Evolutionary conservation across 2,797 vertebrate genomes (phyloP), one percentile per base, ranked within the genome.

Genomic region (Peromyscus attwateri): DNA sequence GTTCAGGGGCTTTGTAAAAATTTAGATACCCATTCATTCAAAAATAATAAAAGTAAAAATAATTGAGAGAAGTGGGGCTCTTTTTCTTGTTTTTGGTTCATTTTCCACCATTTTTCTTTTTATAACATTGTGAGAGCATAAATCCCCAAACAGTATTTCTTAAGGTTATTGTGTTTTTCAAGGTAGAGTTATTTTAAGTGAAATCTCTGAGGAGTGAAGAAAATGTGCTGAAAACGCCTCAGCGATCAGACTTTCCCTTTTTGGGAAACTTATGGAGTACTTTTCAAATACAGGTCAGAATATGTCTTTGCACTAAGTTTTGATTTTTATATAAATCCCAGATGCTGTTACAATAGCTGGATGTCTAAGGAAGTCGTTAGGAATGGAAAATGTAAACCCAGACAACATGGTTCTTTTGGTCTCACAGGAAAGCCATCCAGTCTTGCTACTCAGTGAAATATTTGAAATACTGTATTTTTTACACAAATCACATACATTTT

Each of bases 181-280:
- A 96, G 79, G 62, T 68, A 95, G 73, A 94, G n/a, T 80, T 96
- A 82, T 96, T 97, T 97, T 97, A 95, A 84, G 85, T 95, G 79
- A 91, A 95, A 79, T 92, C 88, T 96, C 92, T 77, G 73, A 96
- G 87, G 73, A 96, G 40, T 93, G 81, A 95, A 81, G 66, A 96
- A 97, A 96, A 91, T 79, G 87, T 46, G 79, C 31, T 94, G 70
- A 75, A 94, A 96, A 29, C 37, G 10, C 25, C 70, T 96, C 75
- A 27, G 13, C 16, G 46, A 60, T 77, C 90, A 92, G 55, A 94
- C 68, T 4, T 81, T 95, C 92, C 25, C 37, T 97, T 95, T 57
- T 80, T 94, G 62, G 57, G n/a, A 95, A 93, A 91, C 40, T 81
- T 93, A 49, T 9, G 75, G 29, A 66, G 14, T 62, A 60, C 62